phyloP scores from a whole-genome alignment of 1,140 invertebrate genomes.

The Conus ventricosus region DNA sequence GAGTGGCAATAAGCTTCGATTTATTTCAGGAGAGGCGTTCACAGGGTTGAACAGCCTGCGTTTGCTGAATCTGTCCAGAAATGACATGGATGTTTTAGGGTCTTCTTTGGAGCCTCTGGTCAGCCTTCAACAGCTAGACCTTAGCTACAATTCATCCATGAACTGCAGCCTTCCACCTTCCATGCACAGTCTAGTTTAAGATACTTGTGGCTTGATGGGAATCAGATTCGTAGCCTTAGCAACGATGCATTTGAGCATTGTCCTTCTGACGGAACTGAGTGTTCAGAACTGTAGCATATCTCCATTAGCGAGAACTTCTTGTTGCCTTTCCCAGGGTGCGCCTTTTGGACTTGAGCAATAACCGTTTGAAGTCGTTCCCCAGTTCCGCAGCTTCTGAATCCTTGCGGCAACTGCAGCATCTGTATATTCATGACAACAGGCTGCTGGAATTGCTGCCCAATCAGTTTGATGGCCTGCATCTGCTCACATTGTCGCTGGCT shows the following conservation, averaged over 20 bases:
- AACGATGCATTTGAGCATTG: constrained; percentile 49
- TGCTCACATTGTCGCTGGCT: constrained; percentile 52
- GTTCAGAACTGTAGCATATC: constrained; percentile 52
- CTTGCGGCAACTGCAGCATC: constrained; percentile 39
- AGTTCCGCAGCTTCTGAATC: constrained; percentile 31
- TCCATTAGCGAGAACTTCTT: constrained; percentile 50
- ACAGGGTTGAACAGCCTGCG: constrained; percentile 43
- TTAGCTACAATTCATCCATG: constrained; percentile 51
- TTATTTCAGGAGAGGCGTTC: constrained; percentile 50
- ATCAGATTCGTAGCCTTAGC: constrained; percentile 49
- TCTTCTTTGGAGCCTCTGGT: constrained; percentile 43
- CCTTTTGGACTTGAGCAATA: constrained; percentile 54
- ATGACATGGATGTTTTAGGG: constrained; percentile 48
- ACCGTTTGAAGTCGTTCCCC: constrained; percentile 47
- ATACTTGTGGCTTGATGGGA: constrained; percentile 55
- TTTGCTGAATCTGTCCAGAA: constrained; percentile 56
- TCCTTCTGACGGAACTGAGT: constrained; percentile 43
- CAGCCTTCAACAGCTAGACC: constrained; percentile 47
- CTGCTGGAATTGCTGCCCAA: constrained; percentile 42
- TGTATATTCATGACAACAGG: constrained; percentile 55
- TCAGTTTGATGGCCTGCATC: constrained; percentile 53
- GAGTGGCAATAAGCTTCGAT: constrained; percentile 52
- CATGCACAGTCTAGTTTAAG: constrained; percentile 43
- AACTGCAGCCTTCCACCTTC: constrained; percentile 48
- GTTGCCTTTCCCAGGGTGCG: constrained; percentile 42